phyloP scores from a whole-genome alignment of 2,888 invertebrate species.

The Cataglyphis altisquamis region DNA sequence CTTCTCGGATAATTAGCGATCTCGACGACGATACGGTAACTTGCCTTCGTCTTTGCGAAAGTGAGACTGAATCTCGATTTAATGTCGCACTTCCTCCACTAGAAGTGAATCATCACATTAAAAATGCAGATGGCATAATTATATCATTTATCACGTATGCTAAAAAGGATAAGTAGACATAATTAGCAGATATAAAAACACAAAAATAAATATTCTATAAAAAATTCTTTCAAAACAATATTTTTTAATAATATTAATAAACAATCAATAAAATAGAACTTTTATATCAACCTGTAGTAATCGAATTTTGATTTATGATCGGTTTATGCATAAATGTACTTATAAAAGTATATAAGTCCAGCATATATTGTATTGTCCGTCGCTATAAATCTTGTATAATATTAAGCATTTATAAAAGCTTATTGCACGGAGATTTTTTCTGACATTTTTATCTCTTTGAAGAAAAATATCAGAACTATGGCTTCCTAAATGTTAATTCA shows the following conservation, averaged over 20 bases:
- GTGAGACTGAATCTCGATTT: conserved; percentile 14
- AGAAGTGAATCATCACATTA: not conserved
- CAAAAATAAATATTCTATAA: not conserved
- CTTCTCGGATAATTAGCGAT: conserved; percentile 13
- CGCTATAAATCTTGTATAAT: not conserved
- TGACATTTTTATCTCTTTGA: not conserved
- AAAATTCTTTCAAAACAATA: not conserved
- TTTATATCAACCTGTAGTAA: conserved; percentile 14
- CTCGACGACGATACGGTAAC: conserved; percentile 16
- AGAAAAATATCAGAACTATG: not conserved
- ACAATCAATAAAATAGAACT: not conserved
- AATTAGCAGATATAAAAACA: not conserved
- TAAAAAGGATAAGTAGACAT: not conserved
- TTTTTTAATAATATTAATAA: not conserved
- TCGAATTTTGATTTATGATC: conserved; percentile 7
- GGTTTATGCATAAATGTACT: not conserved
- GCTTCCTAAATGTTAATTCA: conserved; percentile 10
- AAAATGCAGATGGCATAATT: not conserved
- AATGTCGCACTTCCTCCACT: not conserved
- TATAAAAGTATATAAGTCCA: not conserved
- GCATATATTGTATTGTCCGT: not conserved
- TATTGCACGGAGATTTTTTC: not conserved
- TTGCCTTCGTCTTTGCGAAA: not conserved
- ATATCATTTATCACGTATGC: not conserved
- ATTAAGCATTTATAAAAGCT: conserved; percentile 3